phyloP scores from a whole-genome alignment of 2,797 vertebrate species.

The Anguilla anguilla region DNA sequence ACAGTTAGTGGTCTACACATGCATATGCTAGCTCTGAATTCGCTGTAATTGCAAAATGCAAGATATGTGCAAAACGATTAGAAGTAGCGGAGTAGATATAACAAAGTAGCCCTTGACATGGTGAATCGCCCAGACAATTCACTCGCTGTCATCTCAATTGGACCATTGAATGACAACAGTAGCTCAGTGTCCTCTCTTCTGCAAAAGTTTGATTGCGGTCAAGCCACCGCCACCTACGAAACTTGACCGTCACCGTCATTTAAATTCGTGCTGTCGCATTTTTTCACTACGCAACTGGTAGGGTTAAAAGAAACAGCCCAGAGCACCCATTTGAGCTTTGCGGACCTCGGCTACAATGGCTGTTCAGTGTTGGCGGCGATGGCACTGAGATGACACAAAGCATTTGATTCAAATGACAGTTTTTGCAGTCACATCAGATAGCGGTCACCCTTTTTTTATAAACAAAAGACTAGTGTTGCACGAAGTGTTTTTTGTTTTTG shows the following conservation, averaged over 20 bases:
- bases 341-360: neutral
- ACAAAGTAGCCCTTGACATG: neutral
- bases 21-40: neutral
- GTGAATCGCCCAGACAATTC: neutral
- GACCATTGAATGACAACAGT: neutral
- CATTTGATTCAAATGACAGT: slow-evolving; percentile 41
- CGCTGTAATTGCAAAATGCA: neutral
- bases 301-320: neutral
- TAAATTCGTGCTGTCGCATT: neutral
- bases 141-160: neutral
- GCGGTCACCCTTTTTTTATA: slow-evolving; percentile 11
- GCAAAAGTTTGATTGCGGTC: neutral
- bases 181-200: neutral
- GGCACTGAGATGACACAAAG: slow-evolving; percentile 47
- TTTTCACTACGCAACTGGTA: neutral
- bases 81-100: neutral
- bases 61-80: neutral
- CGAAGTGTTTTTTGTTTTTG: neutral
- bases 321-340: neutral
- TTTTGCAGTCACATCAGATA: slow-evolving; percentile 31
- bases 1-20: neutral
- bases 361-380: neutral
- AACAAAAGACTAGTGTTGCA: slow-evolving; percentile 25
- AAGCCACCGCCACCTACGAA: slow-evolving; percentile 1
- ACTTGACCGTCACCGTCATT: neutral